Base-by-base conservation (phyloP, 2,888 invertebrate species). In the Habrosyne pyritoides region DNA sequence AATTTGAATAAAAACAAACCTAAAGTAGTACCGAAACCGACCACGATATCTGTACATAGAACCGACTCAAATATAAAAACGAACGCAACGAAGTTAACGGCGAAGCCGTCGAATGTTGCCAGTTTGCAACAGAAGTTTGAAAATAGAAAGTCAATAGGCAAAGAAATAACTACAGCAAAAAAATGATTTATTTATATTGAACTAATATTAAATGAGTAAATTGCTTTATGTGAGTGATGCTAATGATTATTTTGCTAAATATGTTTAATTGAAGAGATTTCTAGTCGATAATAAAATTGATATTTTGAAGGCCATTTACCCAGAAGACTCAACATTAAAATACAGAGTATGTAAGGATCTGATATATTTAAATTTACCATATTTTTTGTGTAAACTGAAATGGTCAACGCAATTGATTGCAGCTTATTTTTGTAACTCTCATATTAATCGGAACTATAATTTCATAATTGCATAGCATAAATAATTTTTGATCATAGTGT, bases 91-190 rank as follows among this genome's bases (percentile, higher is more conserved):
- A 93, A 93, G 74, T 69, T 92, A 56, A 87, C 93, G 24, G 89
- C 94, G 4, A 94, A 94, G 75, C 88, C 90, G 47, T 96, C 96
- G 21, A 96, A 95, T 79, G 96, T 96, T 54, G 96, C 96, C 28
- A 95, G 95, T 57, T 87, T 97, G 69, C 96, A 97, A 73, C 96
- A 96, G 73, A 96, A 96, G 81, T 97, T 96, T 78, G 96, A 97
- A 85, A 94, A 93, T 71, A 85, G 93, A 70, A 93, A 93, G 69
- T 89, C 91, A 12, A 62, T 89, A 58, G 89, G 89, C 14, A 91
- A 90, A 81, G 91, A 91, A 70, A 80, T 87, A 62, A 77, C 68
- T 46, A 72, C 78, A 50, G 76, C 76, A 54, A 90, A 89, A 70
- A 87, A 88, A 76, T 88, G 78, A 69, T 47, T 21, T 42, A 10